Conservation (phyloP, 2,113 vertebrate species). For the Rana temporaria region DNA sequence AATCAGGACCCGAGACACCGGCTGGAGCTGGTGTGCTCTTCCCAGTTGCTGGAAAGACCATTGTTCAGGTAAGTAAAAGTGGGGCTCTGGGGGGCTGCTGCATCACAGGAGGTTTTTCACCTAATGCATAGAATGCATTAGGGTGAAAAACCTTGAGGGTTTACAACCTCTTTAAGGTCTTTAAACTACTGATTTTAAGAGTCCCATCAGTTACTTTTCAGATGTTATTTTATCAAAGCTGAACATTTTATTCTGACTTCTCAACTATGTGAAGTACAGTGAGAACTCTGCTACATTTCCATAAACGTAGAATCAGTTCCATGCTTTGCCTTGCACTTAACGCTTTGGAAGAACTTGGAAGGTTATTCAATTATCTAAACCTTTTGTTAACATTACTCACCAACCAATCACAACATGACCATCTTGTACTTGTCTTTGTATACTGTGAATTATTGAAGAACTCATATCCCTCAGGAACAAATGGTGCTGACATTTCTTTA, state of each 20-base stretch:
- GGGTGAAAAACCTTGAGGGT: too few relatives aligned
- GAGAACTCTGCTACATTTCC: slow-evolving; percentile 29
- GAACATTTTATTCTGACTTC: background rate
- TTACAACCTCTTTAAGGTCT: too few relatives aligned
- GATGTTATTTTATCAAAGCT: too few relatives aligned
- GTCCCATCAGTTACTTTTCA: too few relatives aligned
- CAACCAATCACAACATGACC: slow-evolving; percentile 8
- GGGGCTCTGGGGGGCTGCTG: too few relatives aligned
- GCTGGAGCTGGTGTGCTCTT: too few relatives aligned
- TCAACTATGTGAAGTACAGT: background rate
- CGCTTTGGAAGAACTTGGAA: slow-evolving; percentile 11
- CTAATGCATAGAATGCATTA: too few relatives aligned
- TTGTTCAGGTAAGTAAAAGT: too few relatives aligned
- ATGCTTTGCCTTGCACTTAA: slow-evolving; percentile 1
- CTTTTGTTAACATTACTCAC: slow-evolving; percentile 47
- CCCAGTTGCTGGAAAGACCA: too few relatives aligned
- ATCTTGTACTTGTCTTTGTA: slow-evolving; percentile 18
- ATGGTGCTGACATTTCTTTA: background rate
- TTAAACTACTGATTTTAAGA: too few relatives aligned
- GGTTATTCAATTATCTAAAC: slow-evolving; percentile 37
- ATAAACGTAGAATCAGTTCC: slow-evolving; percentile 40
- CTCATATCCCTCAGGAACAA: slow-evolving; percentile 18
- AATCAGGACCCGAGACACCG: too few relatives aligned
- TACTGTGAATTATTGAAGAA: slow-evolving; percentile 22
- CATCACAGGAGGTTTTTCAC: too few relatives aligned